phyloP scores from a whole-genome alignment of 1,140 invertebrate genomes.

The Matsumurasca onukii region DNA sequence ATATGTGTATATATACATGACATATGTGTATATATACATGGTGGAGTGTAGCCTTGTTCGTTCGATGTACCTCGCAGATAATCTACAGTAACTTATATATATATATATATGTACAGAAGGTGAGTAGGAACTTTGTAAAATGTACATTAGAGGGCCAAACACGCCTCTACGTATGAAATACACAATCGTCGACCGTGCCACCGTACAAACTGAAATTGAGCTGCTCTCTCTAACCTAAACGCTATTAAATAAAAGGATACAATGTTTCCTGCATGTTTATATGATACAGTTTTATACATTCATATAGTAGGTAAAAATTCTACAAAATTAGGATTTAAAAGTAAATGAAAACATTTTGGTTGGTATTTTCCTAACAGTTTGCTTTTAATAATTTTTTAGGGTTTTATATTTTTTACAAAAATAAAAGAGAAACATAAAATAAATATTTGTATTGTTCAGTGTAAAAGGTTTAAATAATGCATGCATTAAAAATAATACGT shows the following conservation, averaged over 20 bases:
- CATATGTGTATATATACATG: not conserved
- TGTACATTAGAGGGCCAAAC: not conserved
- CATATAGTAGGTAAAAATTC: not conserved
- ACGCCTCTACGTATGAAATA: not conserved
- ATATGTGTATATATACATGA: not conserved
- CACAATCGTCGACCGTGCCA: not conserved
- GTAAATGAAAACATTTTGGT: too few species aligned
- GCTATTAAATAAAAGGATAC: too few species aligned
- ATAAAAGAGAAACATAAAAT: too few species aligned
- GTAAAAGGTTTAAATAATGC: too few species aligned
- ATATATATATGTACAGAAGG: slow-evolving; percentile 5
- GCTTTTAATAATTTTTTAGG: too few species aligned
- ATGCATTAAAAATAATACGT: too few species aligned
- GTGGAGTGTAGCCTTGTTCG: not conserved
- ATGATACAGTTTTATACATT: not conserved
- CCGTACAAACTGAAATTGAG: not conserved
- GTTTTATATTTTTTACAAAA: too few species aligned
- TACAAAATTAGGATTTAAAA: not conserved
- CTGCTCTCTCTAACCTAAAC: not conserved
- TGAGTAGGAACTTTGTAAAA: slow-evolving; percentile 15
- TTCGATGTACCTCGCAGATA: not conserved
- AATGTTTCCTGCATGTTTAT: not conserved
- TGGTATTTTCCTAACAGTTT: too few species aligned
- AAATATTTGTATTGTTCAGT: too few species aligned
- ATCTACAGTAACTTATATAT: not conserved